phyloP scores from a whole-genome alignment of 2,888 invertebrate genomes.

The Pristionchus arcanus region DNA sequence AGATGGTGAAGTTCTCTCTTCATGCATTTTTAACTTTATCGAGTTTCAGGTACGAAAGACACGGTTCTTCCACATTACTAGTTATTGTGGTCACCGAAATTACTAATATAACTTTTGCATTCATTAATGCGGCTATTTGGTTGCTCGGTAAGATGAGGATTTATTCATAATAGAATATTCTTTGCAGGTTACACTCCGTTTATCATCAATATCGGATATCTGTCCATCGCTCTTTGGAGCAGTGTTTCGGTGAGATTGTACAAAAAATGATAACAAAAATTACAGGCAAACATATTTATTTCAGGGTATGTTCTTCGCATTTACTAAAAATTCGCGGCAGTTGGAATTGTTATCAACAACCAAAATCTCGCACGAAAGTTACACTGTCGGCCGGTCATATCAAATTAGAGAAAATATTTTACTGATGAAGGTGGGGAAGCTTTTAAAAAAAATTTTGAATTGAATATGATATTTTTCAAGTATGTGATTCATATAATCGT shows the following conservation, averaged over 20 bases:
- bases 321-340: not conserved
- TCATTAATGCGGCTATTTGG: not conserved
- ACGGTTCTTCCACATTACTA: not conserved
- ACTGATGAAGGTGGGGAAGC: not conserved
- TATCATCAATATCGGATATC: not conserved
- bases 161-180: not conserved
- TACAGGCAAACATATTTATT: not conserved
- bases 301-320: not conserved
- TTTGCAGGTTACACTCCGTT: not conserved
- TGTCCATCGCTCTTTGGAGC: not conserved
- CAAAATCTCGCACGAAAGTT: not conserved
- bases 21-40: not conserved
- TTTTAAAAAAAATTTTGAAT: not conserved
- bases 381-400: not conserved
- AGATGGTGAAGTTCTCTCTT: not conserved
- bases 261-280: too few relatives aligned
- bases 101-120: not conserved
- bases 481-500: not conserved
- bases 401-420: conserved; percentile 29
- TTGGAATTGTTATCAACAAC: not conserved
- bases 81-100: not conserved
- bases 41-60: not conserved
- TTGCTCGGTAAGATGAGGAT: not conserved
- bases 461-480: not conserved
- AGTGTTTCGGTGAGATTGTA: not conserved